Conservation (phyloP, 1,140 invertebrate species). For the Hylaeus volcanicus region DNA sequence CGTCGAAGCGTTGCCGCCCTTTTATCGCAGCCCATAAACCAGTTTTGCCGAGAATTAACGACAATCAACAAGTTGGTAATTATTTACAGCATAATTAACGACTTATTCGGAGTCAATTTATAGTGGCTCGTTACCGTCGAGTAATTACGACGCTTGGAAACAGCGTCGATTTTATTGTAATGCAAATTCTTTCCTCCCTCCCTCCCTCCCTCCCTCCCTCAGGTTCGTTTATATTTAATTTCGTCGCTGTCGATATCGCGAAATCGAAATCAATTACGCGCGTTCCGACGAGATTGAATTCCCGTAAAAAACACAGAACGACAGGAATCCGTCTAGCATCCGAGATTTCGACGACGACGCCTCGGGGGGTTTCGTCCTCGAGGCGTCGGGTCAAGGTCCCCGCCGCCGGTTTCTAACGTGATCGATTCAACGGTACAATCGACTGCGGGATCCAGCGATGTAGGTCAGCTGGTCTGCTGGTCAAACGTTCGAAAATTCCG, state of each 20-base stretch:
- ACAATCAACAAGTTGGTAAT: constrained; percentile 66
- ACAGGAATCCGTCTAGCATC: too few species aligned
- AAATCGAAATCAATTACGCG: neutral
- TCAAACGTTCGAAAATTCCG: neutral
- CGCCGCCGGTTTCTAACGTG: neutral
- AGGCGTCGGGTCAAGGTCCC: too few species aligned
- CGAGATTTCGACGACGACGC: neutral
- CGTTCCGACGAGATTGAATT: constrained; percentile 13
- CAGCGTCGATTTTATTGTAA: neutral
- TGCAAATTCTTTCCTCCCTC: neutral
- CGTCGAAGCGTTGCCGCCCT: neutral
- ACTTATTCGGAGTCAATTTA: constrained; percentile 27
- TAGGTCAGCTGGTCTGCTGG: neutral
- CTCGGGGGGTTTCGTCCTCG: too few species aligned
- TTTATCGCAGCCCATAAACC: constrained; percentile 16
- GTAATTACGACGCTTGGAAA: too few species aligned
- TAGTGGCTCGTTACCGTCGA: constrained; percentile 1
- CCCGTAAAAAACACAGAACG: neutral
- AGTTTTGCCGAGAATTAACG: constrained; percentile 47
- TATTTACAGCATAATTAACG: constrained; percentile 56
- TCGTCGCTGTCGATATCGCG: neutral
- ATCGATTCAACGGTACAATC: neutral
- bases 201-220: too few species aligned
- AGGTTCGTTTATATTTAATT: constrained; percentile 24
- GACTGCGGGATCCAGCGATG: neutral